Percentiles rank a stretch among this genome's conserved stretches.
These are phyloP conservation scores for Bombus cullumanus DNA, from an alignment of 1,140 invertebrate genomes.

Conservation along the genomic window DNA sequence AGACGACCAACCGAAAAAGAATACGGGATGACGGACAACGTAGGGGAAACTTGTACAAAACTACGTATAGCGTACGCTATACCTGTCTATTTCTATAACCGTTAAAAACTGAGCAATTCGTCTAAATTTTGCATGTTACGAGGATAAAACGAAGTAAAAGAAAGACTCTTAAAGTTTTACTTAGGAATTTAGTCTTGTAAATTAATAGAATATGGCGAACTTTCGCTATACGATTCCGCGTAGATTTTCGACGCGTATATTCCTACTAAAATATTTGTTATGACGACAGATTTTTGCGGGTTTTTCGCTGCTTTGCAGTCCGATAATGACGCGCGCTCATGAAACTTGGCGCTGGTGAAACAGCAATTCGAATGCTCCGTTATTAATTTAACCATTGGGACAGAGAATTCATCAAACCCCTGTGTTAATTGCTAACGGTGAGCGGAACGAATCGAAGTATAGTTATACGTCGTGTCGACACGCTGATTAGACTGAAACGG, in stretches of 20 bases:
- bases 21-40: neutral
- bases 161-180: neutral
- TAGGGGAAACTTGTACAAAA: neutral
- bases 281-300: too few relatives aligned
- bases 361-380: constrained; percentile 14
- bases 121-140: neutral
- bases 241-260: neutral
- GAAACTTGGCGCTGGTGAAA: constrained; percentile 14
- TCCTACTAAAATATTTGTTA: constrained; percentile 14
- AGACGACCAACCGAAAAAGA: neutral
- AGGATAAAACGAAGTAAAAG: too few relatives aligned
- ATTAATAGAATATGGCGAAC: neutral
- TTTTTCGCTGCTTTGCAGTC: neutral
- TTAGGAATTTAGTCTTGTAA: neutral
- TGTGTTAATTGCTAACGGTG: constrained; percentile 54
- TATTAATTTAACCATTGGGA: constrained; percentile 44
- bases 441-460: constrained; percentile 61
- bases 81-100: neutral
- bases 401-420: constrained; percentile 48
- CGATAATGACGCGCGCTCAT: constrained; percentile 25
- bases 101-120: neutral
- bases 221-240: neutral
- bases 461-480: constrained; percentile 46
- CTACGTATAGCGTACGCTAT: neutral
- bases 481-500: constrained; percentile 65